Percentiles rank a stretch among this genome's conserved stretches.
phyloP scores from a whole-genome alignment of 2,888 invertebrate genomes.

The Dasypolia templi region DNA sequence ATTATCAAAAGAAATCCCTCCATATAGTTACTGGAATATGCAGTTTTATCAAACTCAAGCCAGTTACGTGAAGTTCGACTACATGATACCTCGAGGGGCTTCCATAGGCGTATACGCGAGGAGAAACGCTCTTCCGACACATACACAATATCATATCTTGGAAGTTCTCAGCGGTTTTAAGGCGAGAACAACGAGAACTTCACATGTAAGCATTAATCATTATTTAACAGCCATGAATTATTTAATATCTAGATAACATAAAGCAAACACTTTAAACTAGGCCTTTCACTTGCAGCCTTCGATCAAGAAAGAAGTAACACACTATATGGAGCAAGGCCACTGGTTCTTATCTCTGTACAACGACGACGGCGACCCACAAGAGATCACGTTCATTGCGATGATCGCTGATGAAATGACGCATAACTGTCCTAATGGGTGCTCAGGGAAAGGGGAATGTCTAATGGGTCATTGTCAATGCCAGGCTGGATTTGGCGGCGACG shows the following conservation, averaged over 20 bases:
- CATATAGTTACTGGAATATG: slow-evolving; percentile 99
- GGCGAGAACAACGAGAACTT: slow-evolving; percentile 95
- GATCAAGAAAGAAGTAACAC: slow-evolving; percentile 97
- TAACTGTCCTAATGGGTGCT: slow-evolving; percentile 98
- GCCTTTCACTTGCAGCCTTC: slow-evolving; percentile 91
- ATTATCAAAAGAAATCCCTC: slow-evolving; percentile 96
- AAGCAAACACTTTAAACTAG: slow-evolving; percentile 55
- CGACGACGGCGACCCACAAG: slow-evolving; percentile 97
- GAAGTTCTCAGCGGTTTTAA: slow-evolving; percentile 98
- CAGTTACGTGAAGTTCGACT: slow-evolving; percentile 98
- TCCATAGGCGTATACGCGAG: slow-evolving; percentile 98
- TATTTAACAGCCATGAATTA: neutral
- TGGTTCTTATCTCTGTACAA: slow-evolving; percentile 99
- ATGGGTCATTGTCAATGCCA: slow-evolving; percentile 99
- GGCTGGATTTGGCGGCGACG: slow-evolving; percentile 98
- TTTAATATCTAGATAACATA: slow-evolving; percentile 12
- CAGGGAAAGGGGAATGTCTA: slow-evolving; percentile 98
- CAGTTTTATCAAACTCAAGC: slow-evolving; percentile 98
- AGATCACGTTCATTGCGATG: slow-evolving; percentile 95
- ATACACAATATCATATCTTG: slow-evolving; percentile 98
- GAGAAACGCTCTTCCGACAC: slow-evolving; percentile 98
- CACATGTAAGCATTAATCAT: slow-evolving; percentile 93
- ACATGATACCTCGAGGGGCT: slow-evolving; percentile 97
- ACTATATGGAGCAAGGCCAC: slow-evolving; percentile 98
- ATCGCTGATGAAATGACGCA: slow-evolving; percentile 98